Evolutionary conservation across 2,113 vertebrate genomes (phyloP).

Genomic region (Atlantisia rogersi): DNA sequence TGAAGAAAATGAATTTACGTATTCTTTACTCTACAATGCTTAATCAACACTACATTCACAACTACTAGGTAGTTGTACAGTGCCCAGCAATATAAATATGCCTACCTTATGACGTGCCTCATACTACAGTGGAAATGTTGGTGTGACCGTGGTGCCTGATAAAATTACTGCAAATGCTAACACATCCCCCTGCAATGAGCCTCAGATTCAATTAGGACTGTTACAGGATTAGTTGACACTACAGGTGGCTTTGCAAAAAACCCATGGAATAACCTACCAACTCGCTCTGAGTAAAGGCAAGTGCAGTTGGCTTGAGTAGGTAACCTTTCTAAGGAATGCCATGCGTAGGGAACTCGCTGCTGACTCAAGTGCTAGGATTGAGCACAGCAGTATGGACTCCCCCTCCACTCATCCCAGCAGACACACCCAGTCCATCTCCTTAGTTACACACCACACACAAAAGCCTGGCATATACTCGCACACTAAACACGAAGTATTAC

Average conservation of each 20-base stretch:
- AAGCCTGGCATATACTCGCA: neutral
- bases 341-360: neutral
- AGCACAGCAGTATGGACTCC: neutral
- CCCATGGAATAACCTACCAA: neutral
- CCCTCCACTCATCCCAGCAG: neutral
- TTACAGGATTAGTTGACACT: neutral
- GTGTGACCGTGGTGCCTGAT: neutral
- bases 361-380: neutral
- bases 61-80: neutral
- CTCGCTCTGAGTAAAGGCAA: accelerated
- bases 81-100: neutral
- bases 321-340: neutral
- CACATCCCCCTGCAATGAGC: accelerated
- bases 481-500: neutral
- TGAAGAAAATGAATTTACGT: neutral
- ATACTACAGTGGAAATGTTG: neutral
- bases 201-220: neutral
- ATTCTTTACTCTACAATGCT: neutral
- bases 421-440: neutral
- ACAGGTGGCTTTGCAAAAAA: neutral
- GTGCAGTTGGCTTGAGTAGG: neutral
- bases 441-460: neutral
- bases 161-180: neutral
- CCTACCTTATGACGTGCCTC: neutral
- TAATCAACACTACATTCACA: neutral